These are phyloP conservation scores for Dendrocopos noguchii DNA, from an alignment of 2,113 vertebrate species.

Conservation along the genomic window DNA sequence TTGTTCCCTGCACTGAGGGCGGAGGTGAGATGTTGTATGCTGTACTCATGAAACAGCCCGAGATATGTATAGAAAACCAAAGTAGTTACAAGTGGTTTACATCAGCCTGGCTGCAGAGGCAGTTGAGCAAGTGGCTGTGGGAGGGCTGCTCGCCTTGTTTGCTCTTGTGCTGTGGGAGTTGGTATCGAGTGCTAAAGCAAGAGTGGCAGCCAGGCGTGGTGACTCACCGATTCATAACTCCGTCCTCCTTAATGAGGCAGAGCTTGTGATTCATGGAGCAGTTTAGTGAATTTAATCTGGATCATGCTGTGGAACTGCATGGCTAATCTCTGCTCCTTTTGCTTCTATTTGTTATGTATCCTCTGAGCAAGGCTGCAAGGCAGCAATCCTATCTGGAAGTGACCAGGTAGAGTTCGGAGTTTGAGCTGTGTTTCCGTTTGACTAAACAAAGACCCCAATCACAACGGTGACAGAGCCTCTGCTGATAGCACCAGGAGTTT, in stretches of 20 bases:
- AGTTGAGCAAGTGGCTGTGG: constrained; percentile 38
- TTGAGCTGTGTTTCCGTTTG: background rate
- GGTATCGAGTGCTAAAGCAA: constrained; percentile 13
- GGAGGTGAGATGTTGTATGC: background rate
- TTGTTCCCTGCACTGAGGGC: background rate
- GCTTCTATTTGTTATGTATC: background rate
- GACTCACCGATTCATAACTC: constrained; percentile 56
- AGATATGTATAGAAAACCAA: background rate
- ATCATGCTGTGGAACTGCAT: background rate
- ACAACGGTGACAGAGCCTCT: background rate
- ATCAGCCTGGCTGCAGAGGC: constrained; percentile 3
- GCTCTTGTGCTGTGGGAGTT: constrained; percentile 39
- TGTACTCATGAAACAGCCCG: background rate
- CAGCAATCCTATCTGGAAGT: background rate
- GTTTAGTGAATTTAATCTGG: background rate
- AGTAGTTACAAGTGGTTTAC: background rate
- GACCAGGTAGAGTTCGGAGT: background rate
- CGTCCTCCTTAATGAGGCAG: background rate
- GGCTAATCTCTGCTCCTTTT: background rate
- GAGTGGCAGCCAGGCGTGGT: constrained; percentile 46
- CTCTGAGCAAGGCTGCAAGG: background rate
- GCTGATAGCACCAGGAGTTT: fast-evolving
- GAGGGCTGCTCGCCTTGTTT: background rate
- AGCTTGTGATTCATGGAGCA: background rate
- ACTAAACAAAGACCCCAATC: background rate